These are phyloP conservation scores for Hafferia zeledoni DNA, from an alignment of 2,797 vertebrate genomes.

Conservation along the genomic window DNA sequence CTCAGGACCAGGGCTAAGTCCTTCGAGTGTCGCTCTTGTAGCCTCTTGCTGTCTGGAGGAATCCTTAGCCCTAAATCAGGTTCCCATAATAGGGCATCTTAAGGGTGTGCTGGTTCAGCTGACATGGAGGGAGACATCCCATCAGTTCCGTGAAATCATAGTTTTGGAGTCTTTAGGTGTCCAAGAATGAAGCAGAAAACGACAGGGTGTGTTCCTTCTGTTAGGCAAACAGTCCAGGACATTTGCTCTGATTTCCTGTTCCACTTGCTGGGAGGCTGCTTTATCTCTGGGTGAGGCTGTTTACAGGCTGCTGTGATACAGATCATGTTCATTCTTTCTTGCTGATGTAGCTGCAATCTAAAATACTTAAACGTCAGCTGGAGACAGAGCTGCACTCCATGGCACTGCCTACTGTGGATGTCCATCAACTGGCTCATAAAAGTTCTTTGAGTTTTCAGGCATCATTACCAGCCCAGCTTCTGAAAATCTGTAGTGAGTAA, in stretches of 20 bases:
- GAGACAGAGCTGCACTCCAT: background rate
- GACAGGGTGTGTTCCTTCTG: background rate
- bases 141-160: background rate
- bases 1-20: background rate
- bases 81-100: background rate
- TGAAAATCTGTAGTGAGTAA: background rate
- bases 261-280: background rate
- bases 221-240: background rate
- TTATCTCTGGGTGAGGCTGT: background rate
- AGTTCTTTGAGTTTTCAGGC: background rate
- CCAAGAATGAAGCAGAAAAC: background rate
- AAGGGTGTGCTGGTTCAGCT: background rate
- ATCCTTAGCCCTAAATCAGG: background rate
- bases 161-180: background rate
- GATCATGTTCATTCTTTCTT: background rate
- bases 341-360: background rate
- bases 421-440: background rate
- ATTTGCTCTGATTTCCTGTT: background rate
- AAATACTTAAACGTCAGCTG: background rate
- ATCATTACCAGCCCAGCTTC: background rate
- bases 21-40: background rate
- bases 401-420: background rate
- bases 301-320: background rate
- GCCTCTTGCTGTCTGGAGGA: background rate
- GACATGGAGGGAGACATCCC: background rate